Percentiles rank a stretch among this genome's conserved stretches.
These are phyloP conservation scores for Schrankia costaestrigalis DNA, from an alignment of 2,888 invertebrate genomes.

Conservation along the genomic window DNA sequence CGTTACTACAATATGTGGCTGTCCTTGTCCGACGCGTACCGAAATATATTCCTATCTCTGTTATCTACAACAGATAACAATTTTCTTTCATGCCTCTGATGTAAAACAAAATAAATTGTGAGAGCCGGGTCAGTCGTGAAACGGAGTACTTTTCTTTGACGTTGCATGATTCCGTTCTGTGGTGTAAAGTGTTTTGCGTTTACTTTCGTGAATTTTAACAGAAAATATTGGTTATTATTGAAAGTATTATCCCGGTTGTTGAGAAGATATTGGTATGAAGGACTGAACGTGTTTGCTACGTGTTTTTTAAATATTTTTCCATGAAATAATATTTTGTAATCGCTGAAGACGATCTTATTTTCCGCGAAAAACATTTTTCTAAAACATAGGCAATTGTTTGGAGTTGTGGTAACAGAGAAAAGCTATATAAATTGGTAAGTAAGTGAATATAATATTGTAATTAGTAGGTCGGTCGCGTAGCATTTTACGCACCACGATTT, in stretches of 20 bases:
- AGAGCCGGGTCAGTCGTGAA: slow-evolving; percentile 55
- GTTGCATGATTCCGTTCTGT: slow-evolving; percentile 56
- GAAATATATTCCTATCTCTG: slow-evolving; percentile 29
- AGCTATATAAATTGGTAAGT: slow-evolving; percentile 24
- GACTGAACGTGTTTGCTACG: slow-evolving; percentile 15
- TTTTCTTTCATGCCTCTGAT: slow-evolving; percentile 33
- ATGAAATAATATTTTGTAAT: slow-evolving; percentile 21
- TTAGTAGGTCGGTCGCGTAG: slow-evolving; percentile 21
- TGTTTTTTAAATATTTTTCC: slow-evolving; percentile 13
- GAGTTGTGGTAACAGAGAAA: slow-evolving; percentile 7
- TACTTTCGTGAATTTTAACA: slow-evolving; percentile 41
- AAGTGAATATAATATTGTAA: slow-evolving; percentile 9
- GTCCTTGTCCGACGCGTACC: slow-evolving; percentile 17
- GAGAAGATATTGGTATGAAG: slow-evolving; percentile 14
- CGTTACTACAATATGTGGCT: slow-evolving; percentile 9
- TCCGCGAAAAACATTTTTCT: slow-evolving; percentile 32
- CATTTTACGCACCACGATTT: slow-evolving; percentile 24
- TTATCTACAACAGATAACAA: slow-evolving; percentile 31
- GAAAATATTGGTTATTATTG: slow-evolving; percentile 21
- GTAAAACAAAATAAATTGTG: slow-evolving; percentile 50
- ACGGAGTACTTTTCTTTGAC: slow-evolving; percentile 55
- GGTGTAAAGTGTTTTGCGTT: slow-evolving; percentile 46
- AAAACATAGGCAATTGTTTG: slow-evolving; percentile 19
- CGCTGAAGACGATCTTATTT: slow-evolving; percentile 20
- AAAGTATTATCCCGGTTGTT: slow-evolving; percentile 4